phyloP scores from a whole-genome alignment of 2,113 vertebrate genomes.

The Lepus timidus region DNA sequence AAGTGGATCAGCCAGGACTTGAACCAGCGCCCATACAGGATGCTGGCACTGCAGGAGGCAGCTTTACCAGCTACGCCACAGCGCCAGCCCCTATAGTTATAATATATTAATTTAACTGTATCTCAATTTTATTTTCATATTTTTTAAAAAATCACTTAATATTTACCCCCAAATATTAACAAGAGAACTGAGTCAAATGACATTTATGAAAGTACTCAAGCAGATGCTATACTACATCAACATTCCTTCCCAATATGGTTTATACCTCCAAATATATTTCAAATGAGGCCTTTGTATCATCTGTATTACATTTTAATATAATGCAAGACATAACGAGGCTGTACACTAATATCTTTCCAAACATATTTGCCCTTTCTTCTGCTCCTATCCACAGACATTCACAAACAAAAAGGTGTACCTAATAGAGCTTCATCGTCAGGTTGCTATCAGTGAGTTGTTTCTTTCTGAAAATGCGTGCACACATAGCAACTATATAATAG shows the following conservation, averaged over 20 bases:
- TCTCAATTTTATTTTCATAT: conserved; percentile 36
- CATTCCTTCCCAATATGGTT: background rate
- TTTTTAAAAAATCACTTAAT: conserved; percentile 51
- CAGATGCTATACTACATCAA: background rate
- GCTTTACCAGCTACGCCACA: no score
- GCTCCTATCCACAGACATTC: conserved; percentile 22
- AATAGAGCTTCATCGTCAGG: conserved; percentile 37
- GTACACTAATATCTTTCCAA: background rate
- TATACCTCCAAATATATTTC: conserved; percentile 5
- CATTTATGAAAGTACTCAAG: conserved; percentile 24
- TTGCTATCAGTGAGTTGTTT: conserved; percentile 46
- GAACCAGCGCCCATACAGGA: no score
- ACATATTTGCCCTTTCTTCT: background rate
- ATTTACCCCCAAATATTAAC: background rate
- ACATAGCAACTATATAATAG: conserved; percentile 34
- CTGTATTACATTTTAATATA: conserved; percentile 51
- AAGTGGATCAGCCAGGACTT: no score
- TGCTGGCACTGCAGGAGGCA: no score
- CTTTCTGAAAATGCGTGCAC: conserved; percentile 42
- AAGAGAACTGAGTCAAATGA: background rate
- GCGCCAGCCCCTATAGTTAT: background rate
- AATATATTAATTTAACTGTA: background rate
- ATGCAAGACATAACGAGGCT: background rate
- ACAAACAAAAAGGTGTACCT: conserved; percentile 47
- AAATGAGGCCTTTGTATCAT: conserved; percentile 18